Evolutionary conservation across 1,140 invertebrate genomes (phyloP), one percentile per base, ranked within the genome.

Genomic region (Dermatophagoides farinae): DNA sequence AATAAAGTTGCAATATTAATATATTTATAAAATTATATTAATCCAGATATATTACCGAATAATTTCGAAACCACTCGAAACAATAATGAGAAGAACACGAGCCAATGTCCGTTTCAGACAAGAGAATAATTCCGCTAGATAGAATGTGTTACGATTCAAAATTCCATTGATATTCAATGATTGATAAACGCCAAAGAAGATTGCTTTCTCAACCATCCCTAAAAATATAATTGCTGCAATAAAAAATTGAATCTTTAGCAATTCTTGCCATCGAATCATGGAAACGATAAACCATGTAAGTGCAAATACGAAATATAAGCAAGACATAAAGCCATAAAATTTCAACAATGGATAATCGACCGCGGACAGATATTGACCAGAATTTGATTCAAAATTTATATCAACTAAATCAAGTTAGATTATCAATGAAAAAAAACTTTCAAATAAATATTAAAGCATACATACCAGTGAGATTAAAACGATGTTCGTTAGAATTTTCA

Each of bases 181-280:
- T 65, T 85, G 79, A 72, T 86, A 90, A 71, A 92, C 88, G 0
- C 83, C 86, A 70, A 89, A 88, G 68, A 90, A 93, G 0, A 87
- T 83, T 18, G 89, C 86, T 69, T 82, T 78, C 65, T 78, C 84
- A 11, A 86, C 65, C 81, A 86, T 83, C 44, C 88, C 88, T 0
- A 91, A 71, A 37, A 91, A 73, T 60, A 90, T 87, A 43, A 92
- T 86, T 41, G 78, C 86, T 9, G 85, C 86, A 69, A 95, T 90
- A 88, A 89, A 95, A 74, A 90, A 92, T 75, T 95, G 90, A 38
- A 95, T 85, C 51, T 88, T 75, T n/a, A 95, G 73, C 6, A 95
- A 73, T 71, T 95, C 89, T 61, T 84, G 75, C 88, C 88, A 95
- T 70, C 88, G 84, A 63, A 82, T 73, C 62, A 82, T 84, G 20